Conservation (phyloP, 2,113 vertebrate species). For the Cyphomyrus discorhynchus region DNA sequence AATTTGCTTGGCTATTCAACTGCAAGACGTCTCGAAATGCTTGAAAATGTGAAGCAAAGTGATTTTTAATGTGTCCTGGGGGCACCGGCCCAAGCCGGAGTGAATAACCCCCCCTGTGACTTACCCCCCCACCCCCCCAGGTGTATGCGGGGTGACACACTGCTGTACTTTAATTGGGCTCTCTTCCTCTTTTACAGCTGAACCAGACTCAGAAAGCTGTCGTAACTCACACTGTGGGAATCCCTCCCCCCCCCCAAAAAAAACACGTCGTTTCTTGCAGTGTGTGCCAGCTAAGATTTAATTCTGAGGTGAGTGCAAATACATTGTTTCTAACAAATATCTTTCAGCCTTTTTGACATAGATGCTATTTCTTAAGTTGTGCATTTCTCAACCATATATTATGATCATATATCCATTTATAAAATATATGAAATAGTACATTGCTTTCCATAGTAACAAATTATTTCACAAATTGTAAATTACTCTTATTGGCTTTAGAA, state of each 20-base stretch:
- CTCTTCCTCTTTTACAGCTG: constrained; percentile 74
- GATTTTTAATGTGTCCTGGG: background rate
- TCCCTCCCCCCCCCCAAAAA: constrained; percentile 77
- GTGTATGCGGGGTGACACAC: background rate
- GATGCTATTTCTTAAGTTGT: background rate
- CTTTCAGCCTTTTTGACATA: background rate
- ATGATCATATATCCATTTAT: background rate
- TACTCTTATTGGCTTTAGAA: background rate
- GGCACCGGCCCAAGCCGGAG: background rate
- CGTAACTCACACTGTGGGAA: constrained; percentile 90
- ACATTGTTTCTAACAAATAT: background rate
- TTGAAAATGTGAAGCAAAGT: background rate
- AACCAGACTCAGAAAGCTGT: constrained; percentile 95
- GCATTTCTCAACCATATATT: background rate
- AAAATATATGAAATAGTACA: no score
- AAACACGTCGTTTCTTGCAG: constrained; percentile 89
- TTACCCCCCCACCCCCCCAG: background rate
- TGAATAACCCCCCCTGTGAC: background rate
- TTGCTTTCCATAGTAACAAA: background rate
- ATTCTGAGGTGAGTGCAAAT: constrained; percentile 87
- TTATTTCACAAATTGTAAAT: background rate
- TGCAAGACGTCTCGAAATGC: background rate
- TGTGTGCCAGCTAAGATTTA: constrained; percentile 95
- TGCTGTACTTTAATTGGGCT: constrained; percentile 56
- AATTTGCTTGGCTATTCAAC: background rate